Percentiles rank a stretch among this genome's conserved stretches.
Conservation (phyloP, 2,797 vertebrate species). For the Etheostoma perlongum region DNA sequence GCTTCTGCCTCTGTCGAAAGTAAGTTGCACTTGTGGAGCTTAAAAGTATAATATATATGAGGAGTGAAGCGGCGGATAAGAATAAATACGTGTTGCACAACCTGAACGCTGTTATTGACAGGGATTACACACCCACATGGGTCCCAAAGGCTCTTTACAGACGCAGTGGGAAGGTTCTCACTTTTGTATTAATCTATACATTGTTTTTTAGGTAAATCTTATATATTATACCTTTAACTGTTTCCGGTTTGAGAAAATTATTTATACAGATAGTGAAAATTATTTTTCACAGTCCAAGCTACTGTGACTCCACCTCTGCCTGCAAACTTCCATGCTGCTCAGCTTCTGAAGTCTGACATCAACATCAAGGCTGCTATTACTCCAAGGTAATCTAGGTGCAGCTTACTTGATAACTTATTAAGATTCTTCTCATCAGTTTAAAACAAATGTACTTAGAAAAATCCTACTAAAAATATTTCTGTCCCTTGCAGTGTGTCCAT, state of each 20-base stretch:
- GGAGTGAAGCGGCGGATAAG: no score
- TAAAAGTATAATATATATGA: no score
- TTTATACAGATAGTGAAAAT: neutral
- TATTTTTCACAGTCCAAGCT: conserved; percentile 74
- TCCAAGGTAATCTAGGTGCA: conserved; percentile 79
- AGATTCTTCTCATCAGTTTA: neutral
- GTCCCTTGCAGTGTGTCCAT: conserved; percentile 80
- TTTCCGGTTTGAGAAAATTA: neutral
- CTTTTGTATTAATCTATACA: no score
- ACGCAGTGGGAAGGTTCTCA: no score
- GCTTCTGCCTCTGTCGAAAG: conserved; percentile 73
- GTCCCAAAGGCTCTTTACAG: no score
- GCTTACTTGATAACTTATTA: neutral
- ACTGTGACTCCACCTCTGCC: conserved; percentile 81
- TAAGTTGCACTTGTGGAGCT: conserved; percentile 47
- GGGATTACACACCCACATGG: no score
- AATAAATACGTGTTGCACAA: no score
- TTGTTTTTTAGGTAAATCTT: no score
- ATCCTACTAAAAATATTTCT: conserved; percentile 17
- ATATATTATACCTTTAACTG: neutral
- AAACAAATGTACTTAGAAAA: neutral
- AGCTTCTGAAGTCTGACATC: conserved; percentile 85
- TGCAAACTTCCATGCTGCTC: conserved; percentile 70
- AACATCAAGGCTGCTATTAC: conserved; percentile 74
- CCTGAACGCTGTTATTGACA: no score